Evolutionary conservation across 2,888 invertebrate genomes (phyloP).

Genomic region (Schrankia costaestrigalis): DNA sequence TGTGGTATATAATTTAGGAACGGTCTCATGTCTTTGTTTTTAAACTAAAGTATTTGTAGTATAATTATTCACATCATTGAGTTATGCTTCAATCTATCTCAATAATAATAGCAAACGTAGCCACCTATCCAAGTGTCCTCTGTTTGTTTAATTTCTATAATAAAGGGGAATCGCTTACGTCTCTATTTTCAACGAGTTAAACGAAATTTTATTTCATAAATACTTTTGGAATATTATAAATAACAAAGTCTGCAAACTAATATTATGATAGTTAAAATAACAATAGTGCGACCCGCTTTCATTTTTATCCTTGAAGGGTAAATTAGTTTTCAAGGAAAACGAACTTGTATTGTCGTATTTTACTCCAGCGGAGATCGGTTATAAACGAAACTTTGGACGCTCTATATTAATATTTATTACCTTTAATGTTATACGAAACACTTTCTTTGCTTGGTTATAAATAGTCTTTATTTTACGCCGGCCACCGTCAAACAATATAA

Average conservation of each 20-base stretch:
- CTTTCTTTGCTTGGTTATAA: slow-evolving; percentile 65
- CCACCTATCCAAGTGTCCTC: too few relatives aligned
- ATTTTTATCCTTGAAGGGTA: slow-evolving; percentile 35
- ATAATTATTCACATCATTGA: too few relatives aligned
- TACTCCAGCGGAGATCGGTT: slow-evolving; percentile 46
- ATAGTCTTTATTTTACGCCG: slow-evolving; percentile 67
- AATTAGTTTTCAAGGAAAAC: slow-evolving; percentile 46
- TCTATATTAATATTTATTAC: slow-evolving; percentile 74
- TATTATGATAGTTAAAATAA: slow-evolving; percentile 30
- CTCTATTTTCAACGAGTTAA: too few relatives aligned
- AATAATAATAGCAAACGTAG: too few relatives aligned
- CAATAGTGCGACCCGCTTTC: slow-evolving; percentile 26
- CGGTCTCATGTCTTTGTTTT: too few relatives aligned
- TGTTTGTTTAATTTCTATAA: too few relatives aligned
- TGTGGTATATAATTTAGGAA: too few relatives aligned
- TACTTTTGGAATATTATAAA: too few relatives aligned
- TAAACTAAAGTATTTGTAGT: too few relatives aligned
- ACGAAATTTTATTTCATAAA: too few relatives aligned
- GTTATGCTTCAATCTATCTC: too few relatives aligned
- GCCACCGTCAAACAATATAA: slow-evolving; percentile 69
- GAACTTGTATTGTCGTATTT: slow-evolving; percentile 44
- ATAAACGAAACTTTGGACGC: slow-evolving; percentile 62
- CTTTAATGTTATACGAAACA: slow-evolving; percentile 57
- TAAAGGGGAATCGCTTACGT: too few relatives aligned
- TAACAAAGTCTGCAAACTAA: slow-evolving; percentile 14